Conservation (phyloP, 2,113 vertebrate species). For the Suricata suricatta region DNA sequence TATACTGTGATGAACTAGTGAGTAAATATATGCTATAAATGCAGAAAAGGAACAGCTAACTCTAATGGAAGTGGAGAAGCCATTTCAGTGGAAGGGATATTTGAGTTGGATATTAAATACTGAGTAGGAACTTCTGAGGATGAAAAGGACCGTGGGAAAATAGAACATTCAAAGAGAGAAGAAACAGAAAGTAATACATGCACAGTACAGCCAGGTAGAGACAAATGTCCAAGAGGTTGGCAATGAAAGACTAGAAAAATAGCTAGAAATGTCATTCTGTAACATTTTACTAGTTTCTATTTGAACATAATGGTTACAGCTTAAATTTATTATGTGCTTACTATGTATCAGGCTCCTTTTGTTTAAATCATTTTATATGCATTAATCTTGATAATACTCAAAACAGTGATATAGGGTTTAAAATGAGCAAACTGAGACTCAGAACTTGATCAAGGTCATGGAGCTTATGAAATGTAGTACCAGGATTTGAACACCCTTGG, state of each 20-base stretch:
- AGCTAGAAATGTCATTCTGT: neutral
- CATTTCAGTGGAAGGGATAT: neutral
- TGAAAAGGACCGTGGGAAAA: neutral
- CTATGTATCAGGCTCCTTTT: neutral
- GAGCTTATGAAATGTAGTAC: neutral
- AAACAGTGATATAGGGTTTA: neutral
- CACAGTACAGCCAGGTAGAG: neutral
- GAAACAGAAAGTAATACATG: neutral
- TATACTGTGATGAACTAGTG: neutral
- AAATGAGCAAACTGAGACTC: neutral
- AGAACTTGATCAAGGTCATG: neutral
- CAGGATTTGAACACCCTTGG: neutral
- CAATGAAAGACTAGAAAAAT: neutral
- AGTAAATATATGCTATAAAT: neutral
- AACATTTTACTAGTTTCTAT: neutral
- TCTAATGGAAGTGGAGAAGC: neutral
- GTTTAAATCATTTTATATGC: neutral
- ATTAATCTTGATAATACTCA: neutral
- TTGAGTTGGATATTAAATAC: neutral
- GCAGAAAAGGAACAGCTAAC: neutral
- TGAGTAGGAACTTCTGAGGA: neutral
- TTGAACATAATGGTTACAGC: neutral
- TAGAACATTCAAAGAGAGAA: neutral
- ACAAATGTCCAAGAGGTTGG: neutral
- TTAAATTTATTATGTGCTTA: neutral